A percentile compares a stretch with the other conserved stretches of the same genome.
Evolutionary conservation across 2,797 vertebrate species (phyloP).

Genomic region (Hafferia zeledoni): DNA sequence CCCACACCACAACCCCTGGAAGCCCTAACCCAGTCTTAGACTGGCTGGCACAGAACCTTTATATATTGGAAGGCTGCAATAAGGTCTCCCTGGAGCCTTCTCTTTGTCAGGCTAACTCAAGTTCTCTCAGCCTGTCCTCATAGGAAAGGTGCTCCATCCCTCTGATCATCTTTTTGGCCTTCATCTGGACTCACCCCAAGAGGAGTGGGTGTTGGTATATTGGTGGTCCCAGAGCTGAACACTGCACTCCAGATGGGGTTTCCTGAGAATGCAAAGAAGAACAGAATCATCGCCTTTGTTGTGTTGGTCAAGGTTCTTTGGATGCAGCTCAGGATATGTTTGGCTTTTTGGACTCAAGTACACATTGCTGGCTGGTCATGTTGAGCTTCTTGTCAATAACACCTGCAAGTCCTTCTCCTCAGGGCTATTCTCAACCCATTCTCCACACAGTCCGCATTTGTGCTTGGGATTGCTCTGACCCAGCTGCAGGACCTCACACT

Average conservation of each 20-base stretch:
- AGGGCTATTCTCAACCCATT: neutral
- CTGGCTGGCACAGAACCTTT: neutral
- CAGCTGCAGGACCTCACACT: neutral
- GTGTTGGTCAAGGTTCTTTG: neutral
- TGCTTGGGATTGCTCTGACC: neutral
- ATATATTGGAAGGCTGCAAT: neutral
- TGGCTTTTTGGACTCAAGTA: neutral
- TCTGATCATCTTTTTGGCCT: rapidly evolving
- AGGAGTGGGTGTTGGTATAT: neutral
- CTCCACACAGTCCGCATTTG: neutral
- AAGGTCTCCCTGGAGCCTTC: neutral
- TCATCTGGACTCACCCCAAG: neutral
- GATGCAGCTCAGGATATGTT: neutral
- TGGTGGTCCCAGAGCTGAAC: neutral
- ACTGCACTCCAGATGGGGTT: neutral
- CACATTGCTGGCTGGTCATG: no score
- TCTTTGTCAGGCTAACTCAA: neutral
- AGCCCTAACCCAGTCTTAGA: neutral
- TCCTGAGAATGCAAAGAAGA: neutral
- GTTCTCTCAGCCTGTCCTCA: neutral
- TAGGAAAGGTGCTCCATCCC: neutral
- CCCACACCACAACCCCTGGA: neutral
- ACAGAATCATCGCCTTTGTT: neutral
- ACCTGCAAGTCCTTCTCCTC: neutral
- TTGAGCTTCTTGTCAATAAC: neutral